Conservation (phyloP, 1,140 invertebrate species). For the Fopius arisanus region DNA sequence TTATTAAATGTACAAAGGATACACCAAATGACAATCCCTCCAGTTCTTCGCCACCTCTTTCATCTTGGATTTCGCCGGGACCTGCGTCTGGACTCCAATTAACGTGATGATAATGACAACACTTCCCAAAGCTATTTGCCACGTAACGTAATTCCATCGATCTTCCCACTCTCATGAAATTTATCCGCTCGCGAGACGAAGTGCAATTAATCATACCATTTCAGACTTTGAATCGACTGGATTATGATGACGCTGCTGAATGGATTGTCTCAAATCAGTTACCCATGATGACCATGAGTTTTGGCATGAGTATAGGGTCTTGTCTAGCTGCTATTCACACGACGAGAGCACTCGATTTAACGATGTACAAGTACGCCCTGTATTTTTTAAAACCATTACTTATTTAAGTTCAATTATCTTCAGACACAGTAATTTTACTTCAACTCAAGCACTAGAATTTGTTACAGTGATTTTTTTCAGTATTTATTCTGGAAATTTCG, state of each 20-base stretch:
- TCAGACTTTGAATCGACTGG: slow-evolving; percentile 20
- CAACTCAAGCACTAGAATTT: no score
- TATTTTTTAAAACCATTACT: no score
- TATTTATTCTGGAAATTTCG: no score
- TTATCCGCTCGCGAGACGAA: neutral
- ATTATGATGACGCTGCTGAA: slow-evolving; percentile 30
- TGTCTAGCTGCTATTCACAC: slow-evolving; percentile 40
- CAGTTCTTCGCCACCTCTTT: slow-evolving; percentile 51
- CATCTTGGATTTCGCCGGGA: slow-evolving; percentile 47
- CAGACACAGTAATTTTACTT: no score
- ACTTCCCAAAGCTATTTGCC: slow-evolving; percentile 35
- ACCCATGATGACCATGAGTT: slow-evolving; percentile 36
- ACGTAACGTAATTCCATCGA: slow-evolving; percentile 41
- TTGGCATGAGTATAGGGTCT: slow-evolving; percentile 35
- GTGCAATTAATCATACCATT: neutral
- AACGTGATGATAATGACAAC: slow-evolving; percentile 43
- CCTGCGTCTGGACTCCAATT: slow-evolving; percentile 50
- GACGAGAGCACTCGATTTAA: slow-evolving; percentile 42
- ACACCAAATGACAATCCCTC: neutral
- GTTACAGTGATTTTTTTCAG: no score
- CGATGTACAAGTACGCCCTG: neutral
- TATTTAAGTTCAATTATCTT: no score
- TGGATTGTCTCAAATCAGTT: slow-evolving; percentile 32
- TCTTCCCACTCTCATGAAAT: neutral
- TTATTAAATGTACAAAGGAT: neutral